Percentiles rank a stretch among this genome's conserved stretches.
Evolutionary conservation across 2,888 invertebrate genomes (phyloP).

Genomic region (Diachrysia chrysitis): DNA sequence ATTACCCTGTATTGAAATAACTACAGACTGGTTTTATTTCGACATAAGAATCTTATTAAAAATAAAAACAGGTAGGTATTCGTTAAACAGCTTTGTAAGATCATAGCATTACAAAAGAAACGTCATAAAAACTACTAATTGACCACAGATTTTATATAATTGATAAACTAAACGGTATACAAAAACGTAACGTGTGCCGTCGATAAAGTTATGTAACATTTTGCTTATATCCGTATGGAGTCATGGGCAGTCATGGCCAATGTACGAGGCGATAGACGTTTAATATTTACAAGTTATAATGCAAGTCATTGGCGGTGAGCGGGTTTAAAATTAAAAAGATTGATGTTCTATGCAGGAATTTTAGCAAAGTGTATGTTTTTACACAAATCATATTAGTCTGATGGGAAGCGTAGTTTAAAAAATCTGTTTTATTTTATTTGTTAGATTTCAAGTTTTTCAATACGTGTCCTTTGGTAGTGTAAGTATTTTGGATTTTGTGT

Average conservation of each 20-base stretch:
- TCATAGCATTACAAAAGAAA: slow-evolving; percentile 27
- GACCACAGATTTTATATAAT: slow-evolving; percentile 42
- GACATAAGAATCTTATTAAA: background rate
- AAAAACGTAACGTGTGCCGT: slow-evolving; percentile 52
- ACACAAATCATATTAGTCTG: background rate
- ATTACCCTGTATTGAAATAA: background rate
- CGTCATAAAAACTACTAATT: slow-evolving; percentile 42
- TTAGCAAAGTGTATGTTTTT: no score
- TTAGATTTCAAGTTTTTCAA: no score
- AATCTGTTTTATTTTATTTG: no score
- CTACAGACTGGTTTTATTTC: background rate
- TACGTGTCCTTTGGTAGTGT: no score
- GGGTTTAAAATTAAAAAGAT: slow-evolving; percentile 17
- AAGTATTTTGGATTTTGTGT: no score
- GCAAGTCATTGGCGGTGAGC: slow-evolving; percentile 47
- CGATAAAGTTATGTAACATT: slow-evolving; percentile 65
- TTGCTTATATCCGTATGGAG: slow-evolving; percentile 68
- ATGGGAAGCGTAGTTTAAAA: background rate
- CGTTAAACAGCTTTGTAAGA: background rate
- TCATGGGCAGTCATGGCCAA: slow-evolving; percentile 81
- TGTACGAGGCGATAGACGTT: slow-evolving; percentile 65
- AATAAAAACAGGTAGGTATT: background rate
- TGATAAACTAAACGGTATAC: slow-evolving; percentile 27
- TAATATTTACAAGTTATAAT: slow-evolving; percentile 45
- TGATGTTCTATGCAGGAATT: no score